Conservation (phyloP, 2,797 vertebrate genomes). For the Melanotaenia trifasciata region DNA sequence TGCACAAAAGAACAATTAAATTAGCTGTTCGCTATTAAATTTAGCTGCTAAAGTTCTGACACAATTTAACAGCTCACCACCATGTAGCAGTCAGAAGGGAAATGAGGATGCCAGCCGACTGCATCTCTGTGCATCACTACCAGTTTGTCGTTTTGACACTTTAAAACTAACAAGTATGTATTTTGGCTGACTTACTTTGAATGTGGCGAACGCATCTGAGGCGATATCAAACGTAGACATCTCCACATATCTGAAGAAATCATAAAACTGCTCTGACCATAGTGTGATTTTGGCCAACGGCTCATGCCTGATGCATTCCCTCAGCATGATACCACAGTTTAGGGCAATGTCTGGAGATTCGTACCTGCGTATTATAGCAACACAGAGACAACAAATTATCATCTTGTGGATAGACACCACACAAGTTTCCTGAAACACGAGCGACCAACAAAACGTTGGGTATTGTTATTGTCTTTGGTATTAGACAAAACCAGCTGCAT, state of each 20-base stretch:
- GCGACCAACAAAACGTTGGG: too few species aligned
- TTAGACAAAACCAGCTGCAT: not conserved
- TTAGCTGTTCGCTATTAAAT: not conserved
- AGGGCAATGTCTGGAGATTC: slow-evolving; percentile 97
- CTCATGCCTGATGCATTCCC: slow-evolving; percentile 96
- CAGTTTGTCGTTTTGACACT: not conserved
- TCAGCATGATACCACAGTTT: slow-evolving; percentile 97
- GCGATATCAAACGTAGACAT: slow-evolving; percentile 99
- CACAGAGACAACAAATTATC: not conserved
- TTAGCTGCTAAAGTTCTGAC: not conserved
- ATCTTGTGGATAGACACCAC: not conserved
- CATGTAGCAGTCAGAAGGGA: not conserved
- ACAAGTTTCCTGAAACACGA: not conserved
- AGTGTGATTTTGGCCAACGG: slow-evolving; percentile 96
- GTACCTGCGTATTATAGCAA: slow-evolving; percentile 82
- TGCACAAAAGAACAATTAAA: not conserved
- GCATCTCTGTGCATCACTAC: not conserved
- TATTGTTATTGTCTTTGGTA: too few species aligned
- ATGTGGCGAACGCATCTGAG: slow-evolving; percentile 96
- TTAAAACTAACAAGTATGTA: not conserved
- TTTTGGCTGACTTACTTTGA: slow-evolving; percentile 87
- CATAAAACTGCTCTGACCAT: slow-evolving; percentile 95
- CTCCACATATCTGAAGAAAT: slow-evolving; percentile 99
- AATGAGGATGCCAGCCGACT: not conserved
- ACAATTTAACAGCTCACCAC: not conserved